These are phyloP conservation scores for Frieseomelitta varia DNA, from an alignment of 1,140 invertebrate species.

Conservation along the genomic window DNA sequence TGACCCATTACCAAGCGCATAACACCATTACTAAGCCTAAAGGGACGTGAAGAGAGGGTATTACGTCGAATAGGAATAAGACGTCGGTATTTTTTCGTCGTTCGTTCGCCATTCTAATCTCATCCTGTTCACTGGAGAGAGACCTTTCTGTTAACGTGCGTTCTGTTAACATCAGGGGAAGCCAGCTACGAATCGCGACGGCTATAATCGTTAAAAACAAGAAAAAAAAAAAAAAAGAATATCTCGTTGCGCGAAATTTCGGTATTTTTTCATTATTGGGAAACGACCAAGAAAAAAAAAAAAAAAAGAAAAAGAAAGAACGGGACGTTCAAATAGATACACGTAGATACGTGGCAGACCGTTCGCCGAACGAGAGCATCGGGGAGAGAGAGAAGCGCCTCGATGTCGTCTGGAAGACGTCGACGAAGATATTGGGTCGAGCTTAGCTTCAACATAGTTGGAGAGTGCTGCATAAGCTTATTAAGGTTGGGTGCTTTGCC, in stretches of 20 bases:
- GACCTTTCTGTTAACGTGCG: background rate
- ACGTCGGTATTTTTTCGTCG: background rate
- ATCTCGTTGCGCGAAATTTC: too few relatives aligned
- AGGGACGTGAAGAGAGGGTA: background rate
- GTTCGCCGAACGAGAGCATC: constrained; percentile 3
- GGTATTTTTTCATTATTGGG: too few relatives aligned
- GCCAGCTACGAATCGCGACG: background rate
- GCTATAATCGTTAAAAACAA: background rate
- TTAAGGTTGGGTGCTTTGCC: constrained; percentile 70
- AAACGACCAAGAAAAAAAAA: too few relatives aligned
- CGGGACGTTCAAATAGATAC: background rate
- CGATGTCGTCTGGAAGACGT: constrained; percentile 51
- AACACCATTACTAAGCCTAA: background rate
- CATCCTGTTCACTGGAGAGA: background rate
- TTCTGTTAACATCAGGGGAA: background rate
- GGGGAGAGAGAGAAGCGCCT: background rate
- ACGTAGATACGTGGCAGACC: background rate
- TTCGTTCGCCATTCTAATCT: too few relatives aligned
- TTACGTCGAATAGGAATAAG: background rate
- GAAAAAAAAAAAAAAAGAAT: too few relatives aligned
- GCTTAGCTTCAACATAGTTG: constrained; percentile 65
- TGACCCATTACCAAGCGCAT: constrained; percentile 54
- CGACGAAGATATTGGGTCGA: constrained; percentile 60
- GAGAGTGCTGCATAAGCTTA: constrained; percentile 82
- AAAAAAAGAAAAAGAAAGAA: background rate